These are phyloP conservation scores for Salvator merianae DNA, from an alignment of 2,113 vertebrate genomes.

Conservation along the genomic window DNA sequence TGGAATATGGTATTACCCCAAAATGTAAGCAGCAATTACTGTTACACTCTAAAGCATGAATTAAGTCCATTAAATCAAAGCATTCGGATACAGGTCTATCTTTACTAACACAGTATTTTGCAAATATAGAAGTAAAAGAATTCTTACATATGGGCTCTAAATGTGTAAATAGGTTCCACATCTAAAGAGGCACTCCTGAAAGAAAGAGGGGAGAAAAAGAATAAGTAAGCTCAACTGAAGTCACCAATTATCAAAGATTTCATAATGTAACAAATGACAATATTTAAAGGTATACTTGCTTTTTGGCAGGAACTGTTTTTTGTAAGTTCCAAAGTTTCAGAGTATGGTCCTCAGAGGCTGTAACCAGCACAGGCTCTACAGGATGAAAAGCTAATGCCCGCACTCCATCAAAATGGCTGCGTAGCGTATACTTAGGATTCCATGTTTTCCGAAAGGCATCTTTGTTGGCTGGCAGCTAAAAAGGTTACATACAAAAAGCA, in stretches of 20 bases:
- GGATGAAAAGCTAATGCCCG: conserved; percentile 96
- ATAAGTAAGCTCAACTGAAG: not conserved
- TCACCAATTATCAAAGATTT: not conserved
- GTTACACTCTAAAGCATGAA: not conserved
- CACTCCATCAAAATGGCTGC: conserved; percentile 97
- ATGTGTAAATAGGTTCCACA: conserved; percentile 98
- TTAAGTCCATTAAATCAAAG: not conserved
- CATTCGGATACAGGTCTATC: not conserved
- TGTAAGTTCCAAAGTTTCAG: conserved; percentile 99
- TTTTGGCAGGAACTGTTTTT: conserved; percentile 99
- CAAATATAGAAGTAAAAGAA: conserved; percentile 5
- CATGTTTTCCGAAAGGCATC: conserved; percentile 98
- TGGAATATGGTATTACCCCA: not conserved
- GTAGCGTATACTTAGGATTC: conserved; percentile 96
- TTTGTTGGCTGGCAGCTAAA: conserved; percentile 92
- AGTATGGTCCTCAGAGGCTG: conserved; percentile 97
- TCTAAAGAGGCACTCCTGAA: conserved; percentile 98
- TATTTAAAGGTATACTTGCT: conserved; percentile 77
- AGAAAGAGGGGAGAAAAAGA: conserved; percentile 38
- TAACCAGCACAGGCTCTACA: conserved; percentile 95
- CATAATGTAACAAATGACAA: not conserved
- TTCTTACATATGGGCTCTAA: conserved; percentile 96
- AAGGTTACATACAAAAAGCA: conserved; percentile 39
- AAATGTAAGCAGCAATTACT: not conserved
- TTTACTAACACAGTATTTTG: not conserved